These are phyloP conservation scores for Catocala fraxini DNA, from an alignment of 2,888 invertebrate species.

Conservation along the genomic window DNA sequence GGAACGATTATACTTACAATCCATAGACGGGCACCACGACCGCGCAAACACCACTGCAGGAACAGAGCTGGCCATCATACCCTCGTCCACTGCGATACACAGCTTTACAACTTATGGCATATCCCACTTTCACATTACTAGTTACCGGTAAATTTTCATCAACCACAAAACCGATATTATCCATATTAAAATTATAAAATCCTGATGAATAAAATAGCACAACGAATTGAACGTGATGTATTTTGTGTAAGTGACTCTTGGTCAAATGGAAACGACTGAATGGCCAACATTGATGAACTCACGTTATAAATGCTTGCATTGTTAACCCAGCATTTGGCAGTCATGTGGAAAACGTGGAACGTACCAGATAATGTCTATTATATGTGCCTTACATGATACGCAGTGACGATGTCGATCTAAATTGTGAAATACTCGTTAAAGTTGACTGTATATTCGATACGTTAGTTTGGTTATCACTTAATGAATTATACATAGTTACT, in stretches of 20 bases:
- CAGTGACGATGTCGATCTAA: constrained; percentile 16
- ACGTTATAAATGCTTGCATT: constrained; percentile 56
- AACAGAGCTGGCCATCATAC: constrained; percentile 7
- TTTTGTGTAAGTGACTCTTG: background rate
- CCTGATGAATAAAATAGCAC: background rate
- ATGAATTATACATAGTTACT: no score
- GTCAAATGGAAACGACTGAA: constrained; percentile 42
- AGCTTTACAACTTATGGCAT: constrained; percentile 38
- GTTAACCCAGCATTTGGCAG: constrained; percentile 60
- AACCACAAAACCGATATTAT: constrained; percentile 71
- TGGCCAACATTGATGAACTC: constrained; percentile 35
- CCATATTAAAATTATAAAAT: constrained; percentile 56
- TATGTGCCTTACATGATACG: constrained; percentile 24
- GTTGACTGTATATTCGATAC: background rate
- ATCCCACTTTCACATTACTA: constrained; percentile 34
- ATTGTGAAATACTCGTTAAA: constrained; percentile 13
- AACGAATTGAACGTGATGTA: background rate
- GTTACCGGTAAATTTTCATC: constrained; percentile 61
- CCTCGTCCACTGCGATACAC: constrained; percentile 48
- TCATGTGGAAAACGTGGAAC: constrained; percentile 58
- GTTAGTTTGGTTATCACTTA: no score
- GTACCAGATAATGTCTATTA: constrained; percentile 41
- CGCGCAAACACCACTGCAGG: constrained; percentile 24
- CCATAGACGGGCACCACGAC: constrained; percentile 56
- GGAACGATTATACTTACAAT: constrained; percentile 54